Evolutionary conservation across 2,113 vertebrate species (phyloP).

Genomic region (Anoplopoma fimbria): DNA sequence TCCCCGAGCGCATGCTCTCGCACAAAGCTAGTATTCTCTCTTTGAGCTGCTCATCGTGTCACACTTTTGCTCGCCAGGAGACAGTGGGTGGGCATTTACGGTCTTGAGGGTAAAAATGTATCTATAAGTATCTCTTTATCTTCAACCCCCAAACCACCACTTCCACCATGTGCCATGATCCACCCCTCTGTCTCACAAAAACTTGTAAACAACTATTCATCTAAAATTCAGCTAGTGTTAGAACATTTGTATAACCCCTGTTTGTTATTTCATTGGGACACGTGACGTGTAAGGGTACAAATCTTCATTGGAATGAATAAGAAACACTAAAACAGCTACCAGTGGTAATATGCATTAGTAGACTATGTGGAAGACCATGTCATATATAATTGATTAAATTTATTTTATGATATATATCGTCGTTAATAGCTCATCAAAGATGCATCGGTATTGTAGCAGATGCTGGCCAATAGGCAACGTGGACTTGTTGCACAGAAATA

Average conservation of each 20-base stretch:
- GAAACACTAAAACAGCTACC: neutral
- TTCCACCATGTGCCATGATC: slow-evolving; percentile 44
- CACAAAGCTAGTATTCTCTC: slow-evolving; percentile 72
- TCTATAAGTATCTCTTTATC: slow-evolving; percentile 63
- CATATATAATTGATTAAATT: neutral
- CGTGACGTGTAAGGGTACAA: neutral
- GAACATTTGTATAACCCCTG: neutral
- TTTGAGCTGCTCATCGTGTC: slow-evolving; percentile 61
- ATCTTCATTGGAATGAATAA: neutral
- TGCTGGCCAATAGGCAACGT: neutral
- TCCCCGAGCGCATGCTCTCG: slow-evolving; percentile 59
- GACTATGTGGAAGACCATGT: no score
- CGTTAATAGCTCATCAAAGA: neutral
- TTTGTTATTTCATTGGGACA: slow-evolving; percentile 4
- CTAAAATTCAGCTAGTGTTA: slow-evolving; percentile 17
- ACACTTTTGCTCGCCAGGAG: slow-evolving; percentile 71
- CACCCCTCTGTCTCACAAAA: slow-evolving; percentile 9
- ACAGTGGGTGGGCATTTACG: slow-evolving; percentile 60
- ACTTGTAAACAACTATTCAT: slow-evolving; percentile 63
- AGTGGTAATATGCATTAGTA: neutral
- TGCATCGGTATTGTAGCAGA: neutral
- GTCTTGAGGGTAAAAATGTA: slow-evolving; percentile 61
- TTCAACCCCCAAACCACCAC: slow-evolving; percentile 35
- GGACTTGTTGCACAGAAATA: neutral
- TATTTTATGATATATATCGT: neutral